Evolutionary conservation across 2,113 vertebrate species (phyloP).

Genomic region (Elephas maximus): DNA sequence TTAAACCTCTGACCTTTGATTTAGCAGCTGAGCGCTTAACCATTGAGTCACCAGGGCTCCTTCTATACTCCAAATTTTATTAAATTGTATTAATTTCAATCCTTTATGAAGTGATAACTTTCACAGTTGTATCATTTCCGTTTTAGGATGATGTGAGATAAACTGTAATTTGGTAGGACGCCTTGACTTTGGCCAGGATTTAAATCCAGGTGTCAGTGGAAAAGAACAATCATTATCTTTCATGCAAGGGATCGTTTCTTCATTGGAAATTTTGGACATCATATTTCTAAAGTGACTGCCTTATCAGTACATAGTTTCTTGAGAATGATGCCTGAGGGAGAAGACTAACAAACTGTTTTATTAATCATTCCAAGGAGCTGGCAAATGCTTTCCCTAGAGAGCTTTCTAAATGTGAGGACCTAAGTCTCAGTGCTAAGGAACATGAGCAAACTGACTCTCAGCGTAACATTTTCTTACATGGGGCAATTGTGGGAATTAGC

Average conservation of each 20-base stretch:
- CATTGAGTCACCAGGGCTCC: no score
- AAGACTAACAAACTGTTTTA: background rate
- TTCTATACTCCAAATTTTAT: background rate
- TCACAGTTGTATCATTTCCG: background rate
- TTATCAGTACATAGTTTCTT: background rate
- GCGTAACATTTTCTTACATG: background rate
- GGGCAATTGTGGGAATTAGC: background rate
- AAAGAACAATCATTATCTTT: background rate
- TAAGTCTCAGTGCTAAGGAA: background rate
- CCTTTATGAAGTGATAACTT: background rate
- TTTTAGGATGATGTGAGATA: background rate
- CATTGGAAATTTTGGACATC: background rate
- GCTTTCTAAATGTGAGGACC: background rate
- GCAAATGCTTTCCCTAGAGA: background rate
- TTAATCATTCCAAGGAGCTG: background rate
- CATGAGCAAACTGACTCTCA: background rate
- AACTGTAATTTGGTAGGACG: background rate
- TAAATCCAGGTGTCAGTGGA: background rate
- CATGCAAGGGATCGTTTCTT: background rate
- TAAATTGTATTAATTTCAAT: background rate
- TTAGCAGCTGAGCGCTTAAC: background rate
- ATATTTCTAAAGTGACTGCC: conserved; percentile 10
- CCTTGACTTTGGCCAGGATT: background rate
- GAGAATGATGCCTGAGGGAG: background rate
- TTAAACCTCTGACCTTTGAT: background rate